These are phyloP conservation scores for Microhierax caerulescens DNA, from an alignment of 2,797 vertebrate genomes.

Conservation along the genomic window DNA sequence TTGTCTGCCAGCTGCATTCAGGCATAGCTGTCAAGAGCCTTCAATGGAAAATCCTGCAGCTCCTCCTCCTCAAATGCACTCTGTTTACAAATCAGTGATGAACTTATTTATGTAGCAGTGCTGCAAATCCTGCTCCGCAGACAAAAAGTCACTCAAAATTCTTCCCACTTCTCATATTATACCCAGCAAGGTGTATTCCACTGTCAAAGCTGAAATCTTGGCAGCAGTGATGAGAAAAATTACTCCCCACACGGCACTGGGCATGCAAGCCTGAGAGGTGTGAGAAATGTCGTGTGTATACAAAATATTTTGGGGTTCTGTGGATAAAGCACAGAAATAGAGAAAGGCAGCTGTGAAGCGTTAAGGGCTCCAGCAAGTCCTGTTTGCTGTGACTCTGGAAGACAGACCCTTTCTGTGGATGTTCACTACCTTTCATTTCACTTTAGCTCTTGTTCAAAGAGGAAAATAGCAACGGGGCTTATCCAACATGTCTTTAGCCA, in stretches of 20 bases:
- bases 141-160: constrained; percentile 20
- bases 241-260: neutral
- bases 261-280: neutral
- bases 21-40: constrained; percentile 6
- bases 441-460: neutral
- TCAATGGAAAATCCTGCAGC: neutral
- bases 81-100: constrained; percentile 30
- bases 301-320: neutral
- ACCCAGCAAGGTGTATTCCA: constrained; percentile 16
- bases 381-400: neutral
- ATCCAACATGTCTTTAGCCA: neutral
- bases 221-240: constrained; percentile 17
- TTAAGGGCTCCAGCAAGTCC: neutral
- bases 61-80: neutral
- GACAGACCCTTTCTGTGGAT: neutral
- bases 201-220: constrained; percentile 40
- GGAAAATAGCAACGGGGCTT: neutral
- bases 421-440: neutral
- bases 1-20: neutral
- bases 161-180: neutral
- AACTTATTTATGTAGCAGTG: neutral
- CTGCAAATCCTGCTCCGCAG: neutral
- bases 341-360: neutral
- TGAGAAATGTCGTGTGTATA: neutral
- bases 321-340: neutral